phyloP scores from a whole-genome alignment of 2,888 invertebrate species.

The Craniophora ligustri region DNA sequence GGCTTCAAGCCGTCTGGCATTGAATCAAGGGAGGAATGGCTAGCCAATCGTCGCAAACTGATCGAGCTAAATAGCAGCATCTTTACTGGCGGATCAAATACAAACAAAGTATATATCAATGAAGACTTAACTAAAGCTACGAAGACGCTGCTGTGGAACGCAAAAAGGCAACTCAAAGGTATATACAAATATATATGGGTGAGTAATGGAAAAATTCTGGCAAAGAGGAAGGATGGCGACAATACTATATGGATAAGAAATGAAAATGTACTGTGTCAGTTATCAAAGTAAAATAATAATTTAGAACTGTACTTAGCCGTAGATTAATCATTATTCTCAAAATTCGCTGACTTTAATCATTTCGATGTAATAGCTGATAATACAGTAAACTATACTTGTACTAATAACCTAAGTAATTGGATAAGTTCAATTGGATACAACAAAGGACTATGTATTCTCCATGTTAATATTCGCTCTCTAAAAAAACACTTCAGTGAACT shows the following conservation, averaged over 20 bases:
- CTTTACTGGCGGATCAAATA: neutral
- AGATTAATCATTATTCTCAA: neutral
- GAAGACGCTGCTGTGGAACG: neutral
- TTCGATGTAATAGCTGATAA: neutral
- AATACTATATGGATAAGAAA: neutral
- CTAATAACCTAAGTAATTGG: slow-evolving; percentile 1
- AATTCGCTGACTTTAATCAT: slow-evolving; percentile 3
- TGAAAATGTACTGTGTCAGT: slow-evolving; percentile 2
- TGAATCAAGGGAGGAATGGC: slow-evolving; percentile 3
- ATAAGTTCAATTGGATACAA: slow-evolving; percentile 2
- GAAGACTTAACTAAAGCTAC: slow-evolving; percentile 13
- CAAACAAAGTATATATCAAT: slow-evolving; percentile 12
- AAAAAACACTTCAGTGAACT: slow-evolving; percentile 18
- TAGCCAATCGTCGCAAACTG: slow-evolving; percentile 5
- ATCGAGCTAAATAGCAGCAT: neutral
- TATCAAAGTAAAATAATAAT: slow-evolving; percentile 6
- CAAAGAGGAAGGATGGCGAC: slow-evolving; percentile 11
- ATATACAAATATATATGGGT: slow-evolving; percentile 11
- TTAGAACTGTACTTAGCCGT: neutral
- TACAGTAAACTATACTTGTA: slow-evolving; percentile 4
- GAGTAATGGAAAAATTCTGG: slow-evolving; percentile 8
- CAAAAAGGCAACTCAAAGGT: slow-evolving; percentile 14
- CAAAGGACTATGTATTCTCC: slow-evolving; percentile 6
- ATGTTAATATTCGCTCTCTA: slow-evolving; percentile 13
- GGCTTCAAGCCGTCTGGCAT: slow-evolving; percentile 8